Conservation (phyloP, 2,888 invertebrate genomes). For the Exocentrus adspersus region DNA sequence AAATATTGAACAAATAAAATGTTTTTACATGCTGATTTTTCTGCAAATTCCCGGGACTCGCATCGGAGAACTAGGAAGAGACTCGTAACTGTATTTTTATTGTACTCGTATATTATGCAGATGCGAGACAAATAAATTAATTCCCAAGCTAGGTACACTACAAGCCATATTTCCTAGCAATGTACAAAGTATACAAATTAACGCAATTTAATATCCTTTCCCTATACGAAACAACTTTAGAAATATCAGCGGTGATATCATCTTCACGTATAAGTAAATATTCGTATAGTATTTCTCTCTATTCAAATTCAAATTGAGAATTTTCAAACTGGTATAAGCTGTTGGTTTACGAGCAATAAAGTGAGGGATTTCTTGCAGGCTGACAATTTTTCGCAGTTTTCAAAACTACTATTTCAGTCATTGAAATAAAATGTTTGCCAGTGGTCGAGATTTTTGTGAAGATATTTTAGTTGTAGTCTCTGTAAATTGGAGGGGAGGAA, state of each 20-base stretch:
- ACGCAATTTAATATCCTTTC: constrained; percentile 9
- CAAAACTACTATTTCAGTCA: too few species aligned
- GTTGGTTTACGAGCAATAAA: not conserved
- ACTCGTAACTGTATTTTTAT: too few species aligned
- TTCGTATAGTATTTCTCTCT: not conserved
- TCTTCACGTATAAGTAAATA: not conserved
- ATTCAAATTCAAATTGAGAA: not conserved
- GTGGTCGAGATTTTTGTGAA: too few species aligned
- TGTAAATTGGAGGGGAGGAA: too few species aligned
- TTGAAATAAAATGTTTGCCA: not conserved
- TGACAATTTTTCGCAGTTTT: not conserved
- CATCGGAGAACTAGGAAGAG: too few species aligned
- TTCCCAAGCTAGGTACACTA: not conserved
- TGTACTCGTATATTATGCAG: too few species aligned
- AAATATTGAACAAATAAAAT: too few species aligned
- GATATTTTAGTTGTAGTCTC: too few species aligned
- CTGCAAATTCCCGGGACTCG: too few species aligned
- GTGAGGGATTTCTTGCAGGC: not conserved
- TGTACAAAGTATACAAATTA: constrained; percentile 10
- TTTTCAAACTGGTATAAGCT: not conserved
- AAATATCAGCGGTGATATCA: not conserved
- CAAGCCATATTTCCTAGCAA: not conserved
- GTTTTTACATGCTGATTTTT: too few species aligned
- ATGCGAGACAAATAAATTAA: constrained; percentile 7
- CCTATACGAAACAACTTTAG: not conserved